Conservation (phyloP, 2,797 vertebrate genomes). For the Pitangus sulphuratus region DNA sequence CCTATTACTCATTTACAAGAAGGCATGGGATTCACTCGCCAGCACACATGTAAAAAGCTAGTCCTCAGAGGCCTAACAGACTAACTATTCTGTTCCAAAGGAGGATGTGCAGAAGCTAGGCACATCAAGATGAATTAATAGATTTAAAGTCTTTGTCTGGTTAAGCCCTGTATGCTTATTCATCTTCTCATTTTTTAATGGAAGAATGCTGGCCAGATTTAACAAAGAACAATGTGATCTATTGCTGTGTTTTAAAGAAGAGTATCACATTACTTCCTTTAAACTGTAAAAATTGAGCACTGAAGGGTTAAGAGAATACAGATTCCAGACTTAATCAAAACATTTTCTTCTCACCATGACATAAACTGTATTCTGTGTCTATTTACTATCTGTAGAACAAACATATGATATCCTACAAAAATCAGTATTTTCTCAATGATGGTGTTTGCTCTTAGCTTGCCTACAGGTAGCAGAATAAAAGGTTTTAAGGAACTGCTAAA, state of each 20-base stretch:
- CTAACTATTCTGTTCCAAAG: background rate
- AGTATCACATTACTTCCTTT: background rate
- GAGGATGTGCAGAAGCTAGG: background rate
- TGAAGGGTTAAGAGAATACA: background rate
- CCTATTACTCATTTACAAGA: background rate
- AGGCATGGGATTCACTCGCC: background rate
- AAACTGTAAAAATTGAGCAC: background rate
- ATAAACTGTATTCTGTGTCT: background rate
- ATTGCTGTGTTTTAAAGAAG: background rate
- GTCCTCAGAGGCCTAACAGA: background rate
- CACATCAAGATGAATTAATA: background rate
- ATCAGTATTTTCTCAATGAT: background rate
- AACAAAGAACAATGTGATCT: background rate
- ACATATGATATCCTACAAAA: slow-evolving; percentile 11
- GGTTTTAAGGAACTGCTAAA: background rate
- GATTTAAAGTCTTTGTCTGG: background rate
- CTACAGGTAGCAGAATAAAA: background rate
- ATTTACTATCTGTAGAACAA: background rate
- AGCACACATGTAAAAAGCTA: background rate
- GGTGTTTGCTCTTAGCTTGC: background rate
- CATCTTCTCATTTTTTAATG: background rate
- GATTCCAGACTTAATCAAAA: background rate
- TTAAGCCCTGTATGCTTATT: background rate
- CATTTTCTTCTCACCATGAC: background rate
- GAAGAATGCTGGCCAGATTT: background rate